These are phyloP conservation scores for Gymnorhina tibicen DNA, from an alignment of 2,113 vertebrate species.

Conservation along the genomic window DNA sequence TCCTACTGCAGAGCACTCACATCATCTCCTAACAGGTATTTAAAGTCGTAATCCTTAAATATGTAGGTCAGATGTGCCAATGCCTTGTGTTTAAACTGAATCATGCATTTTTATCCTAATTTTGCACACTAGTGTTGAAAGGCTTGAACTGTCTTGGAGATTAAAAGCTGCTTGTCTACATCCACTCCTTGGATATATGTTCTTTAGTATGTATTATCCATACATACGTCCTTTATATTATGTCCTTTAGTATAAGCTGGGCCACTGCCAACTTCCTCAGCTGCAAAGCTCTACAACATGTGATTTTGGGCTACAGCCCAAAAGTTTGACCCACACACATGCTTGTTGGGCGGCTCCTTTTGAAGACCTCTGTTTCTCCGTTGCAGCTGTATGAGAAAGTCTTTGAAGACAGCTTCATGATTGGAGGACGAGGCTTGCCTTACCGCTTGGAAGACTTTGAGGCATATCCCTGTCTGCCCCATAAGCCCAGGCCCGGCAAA, in stretches of 20 bases:
- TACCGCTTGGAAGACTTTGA: conserved; percentile 64
- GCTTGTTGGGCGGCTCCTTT: not conserved
- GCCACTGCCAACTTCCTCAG: not conserved
- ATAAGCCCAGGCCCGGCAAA: not conserved
- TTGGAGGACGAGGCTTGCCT: conserved; percentile 17
- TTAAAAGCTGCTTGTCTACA: not conserved
- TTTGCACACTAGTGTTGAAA: not conserved
- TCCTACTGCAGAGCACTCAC: not conserved
- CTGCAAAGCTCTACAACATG: not conserved
- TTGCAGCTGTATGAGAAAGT: not conserved
- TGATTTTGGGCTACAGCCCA: not conserved
- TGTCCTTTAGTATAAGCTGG: not conserved
- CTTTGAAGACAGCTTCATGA: not conserved
- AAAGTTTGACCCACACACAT: not conserved
- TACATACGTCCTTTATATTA: not conserved
- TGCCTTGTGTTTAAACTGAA: not conserved
- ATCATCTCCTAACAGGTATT: not conserved
- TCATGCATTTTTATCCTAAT: not conserved
- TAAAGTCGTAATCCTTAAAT: not conserved
- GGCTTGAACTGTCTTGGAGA: not conserved
- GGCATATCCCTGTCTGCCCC: conserved; percentile 40
- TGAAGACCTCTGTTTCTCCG: not conserved
- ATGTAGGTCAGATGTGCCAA: not conserved
- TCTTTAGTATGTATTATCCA: not conserved
- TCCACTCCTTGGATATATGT: not conserved